A percentile compares a stretch with the other conserved stretches of the same genome.
phyloP scores from a whole-genome alignment of 2,797 vertebrate genomes.

The Mareca penelope region DNA sequence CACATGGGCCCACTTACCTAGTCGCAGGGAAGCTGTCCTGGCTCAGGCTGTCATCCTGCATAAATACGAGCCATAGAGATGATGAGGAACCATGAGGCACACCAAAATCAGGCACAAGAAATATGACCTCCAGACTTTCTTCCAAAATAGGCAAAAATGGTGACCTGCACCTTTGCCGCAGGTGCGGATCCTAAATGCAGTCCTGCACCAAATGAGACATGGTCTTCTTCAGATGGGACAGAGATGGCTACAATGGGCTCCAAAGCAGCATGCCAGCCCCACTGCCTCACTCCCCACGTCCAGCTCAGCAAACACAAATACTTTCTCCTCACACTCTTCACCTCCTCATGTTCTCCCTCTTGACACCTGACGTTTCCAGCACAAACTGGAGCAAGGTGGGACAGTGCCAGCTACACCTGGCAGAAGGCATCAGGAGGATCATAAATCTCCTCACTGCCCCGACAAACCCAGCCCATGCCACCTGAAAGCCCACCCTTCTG shows the following conservation, averaged over 20 bases:
- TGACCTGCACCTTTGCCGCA: fast-evolving
- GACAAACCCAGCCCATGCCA: neutral
- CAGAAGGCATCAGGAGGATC: neutral
- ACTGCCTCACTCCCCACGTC: fast-evolving
- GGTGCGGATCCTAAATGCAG: fast-evolving
- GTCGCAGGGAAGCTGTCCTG: neutral
- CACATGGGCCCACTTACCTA: no score
- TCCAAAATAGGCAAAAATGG: neutral
- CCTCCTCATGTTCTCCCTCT: neutral
- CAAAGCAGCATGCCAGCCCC: fast-evolving
- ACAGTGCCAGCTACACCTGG: fast-evolving
- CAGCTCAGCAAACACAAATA: fast-evolving
- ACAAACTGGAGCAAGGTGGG: neutral
- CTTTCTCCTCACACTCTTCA: fast-evolving
- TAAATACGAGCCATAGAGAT: neutral
- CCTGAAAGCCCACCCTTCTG: neutral
- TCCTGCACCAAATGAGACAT: fast-evolving
- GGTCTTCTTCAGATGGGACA: fast-evolving
- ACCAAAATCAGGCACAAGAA: neutral
- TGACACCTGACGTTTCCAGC: fast-evolving
- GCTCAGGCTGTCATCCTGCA: neutral
- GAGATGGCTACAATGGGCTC: neutral
- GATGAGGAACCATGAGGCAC: fast-evolving
- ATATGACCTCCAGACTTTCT: neutral
- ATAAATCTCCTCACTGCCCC: fast-evolving